Percentiles rank a stretch among this genome's conserved stretches.
Conservation (phyloP, 2,113 vertebrate genomes). For the Pantherophis guttatus region DNA sequence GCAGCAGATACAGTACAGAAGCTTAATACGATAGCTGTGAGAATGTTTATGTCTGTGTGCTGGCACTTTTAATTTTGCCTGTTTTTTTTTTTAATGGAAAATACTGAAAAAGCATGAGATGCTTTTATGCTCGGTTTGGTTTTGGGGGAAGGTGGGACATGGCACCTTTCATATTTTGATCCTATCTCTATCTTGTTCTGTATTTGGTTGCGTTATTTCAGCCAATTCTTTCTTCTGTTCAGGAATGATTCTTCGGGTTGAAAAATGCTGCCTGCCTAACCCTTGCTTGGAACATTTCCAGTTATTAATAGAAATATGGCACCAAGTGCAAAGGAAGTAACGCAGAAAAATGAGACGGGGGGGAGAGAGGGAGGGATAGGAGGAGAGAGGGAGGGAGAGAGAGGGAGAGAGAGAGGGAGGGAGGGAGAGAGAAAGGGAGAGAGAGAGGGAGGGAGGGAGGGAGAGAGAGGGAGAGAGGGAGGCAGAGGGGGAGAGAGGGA, state of each 20-base stretch:
- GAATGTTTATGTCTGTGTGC: neutral
- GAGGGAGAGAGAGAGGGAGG: too few species aligned
- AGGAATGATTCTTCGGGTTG: neutral
- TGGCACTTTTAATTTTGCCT: neutral
- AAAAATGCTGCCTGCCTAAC: neutral
- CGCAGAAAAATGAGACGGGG: neutral
- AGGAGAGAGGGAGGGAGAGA: too few species aligned
- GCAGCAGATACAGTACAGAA: neutral
- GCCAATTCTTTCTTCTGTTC: neutral
- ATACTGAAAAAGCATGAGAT: neutral
- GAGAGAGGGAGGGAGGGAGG: too few species aligned
- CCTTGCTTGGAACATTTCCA: neutral
- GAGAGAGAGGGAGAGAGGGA: too few species aligned
- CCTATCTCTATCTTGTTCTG: neutral
- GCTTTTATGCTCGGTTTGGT: neutral
- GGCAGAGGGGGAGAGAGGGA: too few species aligned
- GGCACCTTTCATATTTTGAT: neutral
- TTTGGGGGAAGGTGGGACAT: neutral
- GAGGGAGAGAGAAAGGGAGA: too few species aligned
- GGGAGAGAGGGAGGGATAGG: too few species aligned
- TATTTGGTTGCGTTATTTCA: neutral
- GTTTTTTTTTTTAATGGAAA: neutral
- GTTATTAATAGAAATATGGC: neutral
- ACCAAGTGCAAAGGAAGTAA: neutral
- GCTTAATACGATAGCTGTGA: neutral